Conservation (phyloP, 1,140 invertebrate species). For the Paraescarpia echinospica region DNA sequence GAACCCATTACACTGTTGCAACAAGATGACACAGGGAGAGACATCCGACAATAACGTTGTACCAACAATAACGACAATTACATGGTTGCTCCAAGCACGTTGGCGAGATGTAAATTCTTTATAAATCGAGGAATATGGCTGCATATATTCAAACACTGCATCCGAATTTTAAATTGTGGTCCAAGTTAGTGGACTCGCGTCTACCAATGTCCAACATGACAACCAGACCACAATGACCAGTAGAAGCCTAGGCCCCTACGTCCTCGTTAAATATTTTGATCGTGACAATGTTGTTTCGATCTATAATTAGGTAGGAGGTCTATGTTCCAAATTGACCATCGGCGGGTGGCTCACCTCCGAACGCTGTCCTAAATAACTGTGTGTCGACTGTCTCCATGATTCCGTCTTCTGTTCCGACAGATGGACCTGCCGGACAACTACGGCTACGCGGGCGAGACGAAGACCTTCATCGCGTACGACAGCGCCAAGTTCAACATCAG, state of each 20-base stretch:
- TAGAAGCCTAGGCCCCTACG: background rate
- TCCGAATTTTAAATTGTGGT: background rate
- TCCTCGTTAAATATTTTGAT: background rate
- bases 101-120: too few relatives aligned
- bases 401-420: background rate
- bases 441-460: background rate
- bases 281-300: background rate
- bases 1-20: too few relatives aligned
- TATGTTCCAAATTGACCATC: background rate
- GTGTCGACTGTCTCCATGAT: background rate
- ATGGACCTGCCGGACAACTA: background rate
- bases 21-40: too few relatives aligned
- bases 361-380: background rate
- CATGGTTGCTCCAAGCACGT: too few relatives aligned
- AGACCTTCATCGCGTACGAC: background rate
- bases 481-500: background rate
- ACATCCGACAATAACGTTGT: too few relatives aligned
- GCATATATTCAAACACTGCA: background rate
- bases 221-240: background rate
- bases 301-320: too few relatives aligned
- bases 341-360: background rate
- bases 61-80: too few relatives aligned
- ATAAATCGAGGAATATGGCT: background rate
- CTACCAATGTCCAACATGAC: background rate
- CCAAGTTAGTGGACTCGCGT: background rate